Evolutionary conservation across 2,888 invertebrate genomes (phyloP).

Genomic region (Corbicula japonica): DNA sequence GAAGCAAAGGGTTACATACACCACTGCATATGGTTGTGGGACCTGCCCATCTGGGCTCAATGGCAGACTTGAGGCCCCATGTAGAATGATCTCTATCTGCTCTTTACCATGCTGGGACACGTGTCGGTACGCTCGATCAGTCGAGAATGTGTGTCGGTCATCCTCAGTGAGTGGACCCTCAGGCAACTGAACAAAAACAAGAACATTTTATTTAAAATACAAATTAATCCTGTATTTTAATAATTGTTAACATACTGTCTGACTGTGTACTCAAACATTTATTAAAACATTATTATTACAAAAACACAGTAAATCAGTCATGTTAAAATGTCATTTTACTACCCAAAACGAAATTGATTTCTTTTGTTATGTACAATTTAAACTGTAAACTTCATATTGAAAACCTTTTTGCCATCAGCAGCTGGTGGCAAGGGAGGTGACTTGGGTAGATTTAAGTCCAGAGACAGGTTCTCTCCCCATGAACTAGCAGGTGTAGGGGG

Average conservation of each 20-base stretch:
- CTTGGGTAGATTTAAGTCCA: conserved; percentile 71
- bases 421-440: conserved; percentile 75
- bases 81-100: conserved; percentile 81
- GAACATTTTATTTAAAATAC: neutral
- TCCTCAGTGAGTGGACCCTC: conserved; percentile 74
- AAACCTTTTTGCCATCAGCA: conserved; percentile 74
- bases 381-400: neutral
- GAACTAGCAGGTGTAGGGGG: conserved; percentile 66
- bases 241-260: neutral
- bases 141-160: conserved; percentile 69
- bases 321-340: too few species aligned
- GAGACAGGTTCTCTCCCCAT: conserved; percentile 73
- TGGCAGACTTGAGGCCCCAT: conserved; percentile 82
- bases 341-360: too few species aligned
- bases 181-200: conserved; percentile 63
- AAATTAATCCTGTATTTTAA: neutral
- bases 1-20: conserved; percentile 81
- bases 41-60: conserved; percentile 70
- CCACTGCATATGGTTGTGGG: conserved; percentile 79
- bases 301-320: neutral
- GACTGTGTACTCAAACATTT: neutral
- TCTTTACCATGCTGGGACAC: conserved; percentile 80
- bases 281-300: neutral
- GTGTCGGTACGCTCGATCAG: conserved; percentile 75
- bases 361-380: too few species aligned